These are phyloP conservation scores for Sycobia sp. DNA, from an alignment of 1,140 invertebrate genomes.

Conservation along the genomic window DNA sequence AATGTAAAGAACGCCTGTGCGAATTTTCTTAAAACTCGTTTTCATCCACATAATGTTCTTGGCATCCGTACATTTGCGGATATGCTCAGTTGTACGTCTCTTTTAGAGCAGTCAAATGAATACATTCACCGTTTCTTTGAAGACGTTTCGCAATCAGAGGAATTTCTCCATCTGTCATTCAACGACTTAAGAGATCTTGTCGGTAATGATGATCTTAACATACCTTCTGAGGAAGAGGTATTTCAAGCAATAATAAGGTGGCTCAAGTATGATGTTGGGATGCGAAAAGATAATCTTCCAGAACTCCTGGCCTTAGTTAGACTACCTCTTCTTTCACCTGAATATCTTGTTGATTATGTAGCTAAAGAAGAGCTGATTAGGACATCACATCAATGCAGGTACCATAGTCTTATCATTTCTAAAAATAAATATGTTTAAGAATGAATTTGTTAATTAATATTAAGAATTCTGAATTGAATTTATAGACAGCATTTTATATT, in stretches of 20 bases:
- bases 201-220: slow-evolving; percentile 79
- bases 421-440: not conserved
- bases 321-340: slow-evolving; percentile 80
- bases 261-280: slow-evolving; percentile 73
- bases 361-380: slow-evolving; percentile 82
- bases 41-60: slow-evolving; percentile 84
- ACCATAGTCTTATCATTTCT: slow-evolving; percentile 10
- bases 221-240: slow-evolving; percentile 72
- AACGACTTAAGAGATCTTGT: slow-evolving; percentile 76
- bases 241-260: slow-evolving; percentile 85
- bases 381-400: slow-evolving; percentile 77
- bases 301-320: slow-evolving; percentile 77
- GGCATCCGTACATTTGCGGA: slow-evolving; percentile 84
- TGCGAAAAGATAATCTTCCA: slow-evolving; percentile 68
- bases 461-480: no score
- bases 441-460: no score
- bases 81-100: slow-evolving; percentile 73
- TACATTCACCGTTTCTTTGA: slow-evolving; percentile 86
- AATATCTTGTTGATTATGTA: slow-evolving; percentile 83
- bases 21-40: slow-evolving; percentile 77
- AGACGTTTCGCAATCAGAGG: slow-evolving; percentile 78
- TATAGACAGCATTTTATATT: no score
- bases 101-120: slow-evolving; percentile 79
- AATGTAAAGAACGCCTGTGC: slow-evolving; percentile 85
- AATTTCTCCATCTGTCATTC: slow-evolving; percentile 73